Base-by-base conservation (phyloP, 2,113 vertebrate genomes). In the Chrysochloris asiatica region DNA sequence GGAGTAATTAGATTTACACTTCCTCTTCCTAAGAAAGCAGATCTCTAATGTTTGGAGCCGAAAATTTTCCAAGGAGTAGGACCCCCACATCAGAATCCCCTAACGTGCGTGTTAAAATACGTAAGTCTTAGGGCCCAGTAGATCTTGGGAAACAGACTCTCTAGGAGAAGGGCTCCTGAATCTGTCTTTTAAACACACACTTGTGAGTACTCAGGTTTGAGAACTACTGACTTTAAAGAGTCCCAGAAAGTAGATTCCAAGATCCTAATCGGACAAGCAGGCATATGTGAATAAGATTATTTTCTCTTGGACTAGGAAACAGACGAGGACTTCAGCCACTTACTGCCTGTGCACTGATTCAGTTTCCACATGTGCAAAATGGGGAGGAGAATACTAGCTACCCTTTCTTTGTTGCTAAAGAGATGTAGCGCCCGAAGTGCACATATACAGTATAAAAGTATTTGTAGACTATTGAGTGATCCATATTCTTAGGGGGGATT, bases 1-100 rank as follows among this genome's bases (percentile, higher is more conserved):
- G 26, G 81, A 84, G 22, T 69, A 50, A 61, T 14, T 87, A 47
- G 36, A 48, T 69, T 90, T 72, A 77, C 1, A 16, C 71, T 86
- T 56, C 59, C n/a, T 88, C 24, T 75, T 79, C 38, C 77, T 56
- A 28, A 93, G 52, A 86, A 83, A 86, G 50, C 43, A 72, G 33
- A 75, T 80, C 22, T 26, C 77, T 84, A 24, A 59, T 41, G 43
- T 65, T 76, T 92, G 84, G 11, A 28, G 41, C 11, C 48, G 12
- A 88, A 30, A 73, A 21, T 81, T 86, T 76, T 17, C 75, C 54
- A 12, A 12, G 6, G 19, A 79, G 26, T 50, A 71, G 41, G 36
- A 54, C 13, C 71, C 45, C 33, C 26, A 50, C 8, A 36, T 17
- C 10, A 78, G 85, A 61, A 81, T 77, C n/a, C 24, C 50, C 63